Evolutionary conservation across 2,888 invertebrate genomes (phyloP).

Genomic region (Drosophila mayaguana): DNA sequence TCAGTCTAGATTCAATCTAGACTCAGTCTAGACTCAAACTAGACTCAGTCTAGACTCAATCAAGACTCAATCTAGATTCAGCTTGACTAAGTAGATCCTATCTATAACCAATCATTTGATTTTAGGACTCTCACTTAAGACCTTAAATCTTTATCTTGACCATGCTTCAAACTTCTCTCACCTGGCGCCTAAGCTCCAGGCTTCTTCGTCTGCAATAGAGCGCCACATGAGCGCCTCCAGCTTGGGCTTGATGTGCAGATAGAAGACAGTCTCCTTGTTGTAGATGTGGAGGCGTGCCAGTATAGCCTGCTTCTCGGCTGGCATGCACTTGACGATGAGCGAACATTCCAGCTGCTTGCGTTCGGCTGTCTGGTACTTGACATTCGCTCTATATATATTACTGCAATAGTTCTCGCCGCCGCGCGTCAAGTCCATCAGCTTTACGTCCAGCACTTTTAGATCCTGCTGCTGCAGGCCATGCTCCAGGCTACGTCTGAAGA

Average conservation of each 20-base stretch:
- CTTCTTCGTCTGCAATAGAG: constrained; percentile 69
- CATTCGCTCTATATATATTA: constrained; percentile 79
- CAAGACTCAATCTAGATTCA: background rate
- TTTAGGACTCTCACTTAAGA: too few species aligned
- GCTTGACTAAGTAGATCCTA: too few species aligned
- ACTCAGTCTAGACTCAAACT: background rate
- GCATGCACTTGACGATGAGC: constrained; percentile 81
- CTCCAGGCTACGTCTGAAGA: constrained; percentile 76
- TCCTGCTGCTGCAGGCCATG: constrained; percentile 77
- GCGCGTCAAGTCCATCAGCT: constrained; percentile 67
- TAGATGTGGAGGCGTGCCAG: constrained; percentile 85
- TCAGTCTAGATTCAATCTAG: background rate
- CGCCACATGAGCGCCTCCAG: constrained; percentile 85
- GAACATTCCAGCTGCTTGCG: constrained; percentile 52
- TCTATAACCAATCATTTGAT: too few species aligned
- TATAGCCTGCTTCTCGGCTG: constrained; percentile 83
- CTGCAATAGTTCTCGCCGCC: constrained; percentile 84
- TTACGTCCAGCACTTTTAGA: constrained; percentile 69
- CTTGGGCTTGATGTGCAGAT: constrained; percentile 84
- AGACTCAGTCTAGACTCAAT: background rate
- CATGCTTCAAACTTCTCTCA: too few species aligned
- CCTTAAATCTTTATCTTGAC: too few species aligned
- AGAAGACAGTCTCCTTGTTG: constrained; percentile 85
- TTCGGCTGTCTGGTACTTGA: constrained; percentile 65
- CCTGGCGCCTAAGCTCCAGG: constrained; percentile 80